phyloP scores from a whole-genome alignment of 2,113 vertebrate genomes.

The Spea bombifrons region DNA sequence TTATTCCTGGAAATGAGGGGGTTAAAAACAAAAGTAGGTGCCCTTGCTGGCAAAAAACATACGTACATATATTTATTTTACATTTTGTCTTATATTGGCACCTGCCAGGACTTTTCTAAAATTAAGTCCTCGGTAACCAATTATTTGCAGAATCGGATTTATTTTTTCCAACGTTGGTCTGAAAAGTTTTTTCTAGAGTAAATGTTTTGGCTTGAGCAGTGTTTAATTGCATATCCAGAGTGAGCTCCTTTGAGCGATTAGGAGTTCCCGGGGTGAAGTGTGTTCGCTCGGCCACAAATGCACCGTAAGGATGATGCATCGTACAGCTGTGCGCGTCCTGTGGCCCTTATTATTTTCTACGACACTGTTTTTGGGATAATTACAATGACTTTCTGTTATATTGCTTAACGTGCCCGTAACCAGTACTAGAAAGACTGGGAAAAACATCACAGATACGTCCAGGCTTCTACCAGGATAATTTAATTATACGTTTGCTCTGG shows the following conservation, averaged over 20 bases:
- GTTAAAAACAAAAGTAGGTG: background rate
- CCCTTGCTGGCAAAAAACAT: constrained; percentile 7
- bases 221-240: constrained; percentile 43
- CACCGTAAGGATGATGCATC: constrained; percentile 9
- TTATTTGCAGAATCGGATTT: constrained; percentile 34
- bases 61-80: constrained; percentile 3
- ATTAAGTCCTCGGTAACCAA: constrained; percentile 27
- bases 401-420: background rate
- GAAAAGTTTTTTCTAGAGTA: constrained; percentile 32
- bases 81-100: background rate
- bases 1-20: too few relatives aligned
- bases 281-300: background rate
- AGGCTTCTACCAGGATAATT: background rate
- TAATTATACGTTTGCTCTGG: too few relatives aligned
- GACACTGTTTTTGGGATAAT: background rate
- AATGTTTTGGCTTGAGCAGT: constrained; percentile 30
- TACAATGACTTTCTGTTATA: background rate
- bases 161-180: constrained; percentile 32
- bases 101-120: constrained; percentile 17
- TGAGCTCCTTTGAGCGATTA: constrained; percentile 1
- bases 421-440: background rate
- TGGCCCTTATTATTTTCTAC: background rate
- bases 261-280: constrained; percentile 27
- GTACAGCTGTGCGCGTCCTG: background rate
- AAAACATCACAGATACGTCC: background rate